These are phyloP conservation scores for Papilio polyxenes DNA, from an alignment of 1,140 invertebrate genomes.

Conservation along the genomic window DNA sequence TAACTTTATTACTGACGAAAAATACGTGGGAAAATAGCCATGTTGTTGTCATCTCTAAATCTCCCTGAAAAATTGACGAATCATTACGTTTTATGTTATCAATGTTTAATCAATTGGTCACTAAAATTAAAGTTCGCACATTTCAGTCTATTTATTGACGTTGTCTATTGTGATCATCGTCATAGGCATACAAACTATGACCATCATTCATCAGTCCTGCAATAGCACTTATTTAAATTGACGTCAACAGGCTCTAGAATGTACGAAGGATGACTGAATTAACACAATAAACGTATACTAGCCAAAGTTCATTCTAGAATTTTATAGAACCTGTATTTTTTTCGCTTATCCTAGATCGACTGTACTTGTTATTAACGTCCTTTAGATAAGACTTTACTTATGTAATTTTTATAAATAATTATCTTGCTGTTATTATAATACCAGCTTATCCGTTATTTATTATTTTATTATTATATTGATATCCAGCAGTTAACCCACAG, in stretches of 20 bases:
- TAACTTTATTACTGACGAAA: background rate
- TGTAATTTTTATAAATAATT: background rate
- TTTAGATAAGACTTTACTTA: background rate
- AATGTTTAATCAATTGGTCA: background rate
- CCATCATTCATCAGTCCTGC: constrained; percentile 9
- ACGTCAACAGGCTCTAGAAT: constrained; percentile 6
- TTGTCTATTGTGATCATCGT: constrained; percentile 1
- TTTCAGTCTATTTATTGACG: background rate
- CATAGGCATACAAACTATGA: background rate
- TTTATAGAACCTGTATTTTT: background rate
- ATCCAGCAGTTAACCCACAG: background rate
- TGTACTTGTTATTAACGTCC: background rate
- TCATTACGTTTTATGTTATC: too few relatives aligned
- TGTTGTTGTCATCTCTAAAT: background rate
- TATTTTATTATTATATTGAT: background rate
- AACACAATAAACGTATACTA: background rate
- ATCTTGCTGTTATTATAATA: background rate
- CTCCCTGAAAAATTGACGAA: too few relatives aligned
- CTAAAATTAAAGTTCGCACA: background rate
- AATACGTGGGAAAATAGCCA: background rate
- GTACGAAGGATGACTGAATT: background rate
- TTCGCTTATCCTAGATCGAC: background rate
- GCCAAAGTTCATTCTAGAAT: background rate
- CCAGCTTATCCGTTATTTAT: background rate
- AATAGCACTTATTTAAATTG: constrained; percentile 8